Evolutionary conservation across 2,797 vertebrate genomes (phyloP).

Genomic region (Arctocebus calabarensis): DNA sequence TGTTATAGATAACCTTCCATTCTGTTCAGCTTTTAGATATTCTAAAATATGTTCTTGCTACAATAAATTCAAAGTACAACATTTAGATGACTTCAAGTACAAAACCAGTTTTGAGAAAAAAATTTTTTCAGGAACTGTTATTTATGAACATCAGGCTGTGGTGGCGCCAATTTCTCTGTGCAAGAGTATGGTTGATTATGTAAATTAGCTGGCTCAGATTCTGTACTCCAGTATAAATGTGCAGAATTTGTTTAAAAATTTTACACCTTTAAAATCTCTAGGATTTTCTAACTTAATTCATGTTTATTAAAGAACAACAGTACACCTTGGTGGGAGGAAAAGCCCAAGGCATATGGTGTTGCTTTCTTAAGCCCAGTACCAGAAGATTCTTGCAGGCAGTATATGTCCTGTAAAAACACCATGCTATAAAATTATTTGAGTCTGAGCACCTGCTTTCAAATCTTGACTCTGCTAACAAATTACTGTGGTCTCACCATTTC

Average conservation of each 20-base stretch:
- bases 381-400: conserved; percentile 54
- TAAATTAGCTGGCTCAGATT: conserved; percentile 62
- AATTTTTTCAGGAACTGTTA: conserved; percentile 47
- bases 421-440: conserved; percentile 19
- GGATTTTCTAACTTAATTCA: conserved; percentile 71
- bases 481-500: conserved; percentile 3
- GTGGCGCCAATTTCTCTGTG: conserved; percentile 36
- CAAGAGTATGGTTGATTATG: neutral
- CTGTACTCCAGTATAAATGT: conserved; percentile 10
- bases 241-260: conserved; percentile 70
- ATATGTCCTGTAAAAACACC: conserved; percentile 58
- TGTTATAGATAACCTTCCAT: conserved; percentile 70
- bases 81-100: conserved; percentile 65
- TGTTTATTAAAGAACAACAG: conserved; percentile 70
- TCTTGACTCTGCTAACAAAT: conserved; percentile 51
- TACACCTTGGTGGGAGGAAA: conserved; percentile 61
- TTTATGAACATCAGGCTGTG: conserved; percentile 62
- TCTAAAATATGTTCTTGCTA: conserved; percentile 69
- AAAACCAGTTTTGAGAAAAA: conserved; percentile 65
- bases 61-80: conserved; percentile 67
- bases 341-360: conserved; percentile 63
- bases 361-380: conserved; percentile 74
- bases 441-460: conserved; percentile 64
- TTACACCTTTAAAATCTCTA: conserved; percentile 71
- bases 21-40: conserved; percentile 68